Evolutionary conservation across 1,140 invertebrate species (phyloP).

Genomic region (Mamestra configurata): DNA sequence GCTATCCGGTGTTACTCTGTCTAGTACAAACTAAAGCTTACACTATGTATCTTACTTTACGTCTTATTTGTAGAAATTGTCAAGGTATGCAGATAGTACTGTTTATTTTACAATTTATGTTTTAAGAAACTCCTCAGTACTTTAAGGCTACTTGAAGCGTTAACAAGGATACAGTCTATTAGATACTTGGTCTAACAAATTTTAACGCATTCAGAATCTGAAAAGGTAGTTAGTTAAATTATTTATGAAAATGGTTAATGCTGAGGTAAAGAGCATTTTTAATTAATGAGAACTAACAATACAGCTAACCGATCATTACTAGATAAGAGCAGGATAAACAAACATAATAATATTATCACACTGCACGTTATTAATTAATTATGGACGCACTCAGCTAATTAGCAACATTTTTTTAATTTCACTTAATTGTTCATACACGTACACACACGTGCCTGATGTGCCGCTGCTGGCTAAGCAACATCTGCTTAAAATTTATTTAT

Average conservation of each 20-base stretch:
- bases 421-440: not conserved
- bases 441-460: not conserved
- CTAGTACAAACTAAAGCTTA: conserved; percentile 10
- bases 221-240: not conserved
- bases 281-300: not conserved
- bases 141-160: not conserved
- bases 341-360: not conserved
- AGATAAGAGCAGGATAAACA: not conserved
- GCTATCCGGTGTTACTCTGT: conserved; percentile 44
- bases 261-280: not conserved
- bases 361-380: not conserved
- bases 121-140: conserved; percentile 2
- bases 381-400: not conserved
- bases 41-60: not conserved
- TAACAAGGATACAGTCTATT: not conserved
- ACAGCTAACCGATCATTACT: not conserved
- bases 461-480: not conserved
- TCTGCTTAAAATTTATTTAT: conserved; percentile 32
- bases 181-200: not conserved
- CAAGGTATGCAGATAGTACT: conserved; percentile 6
- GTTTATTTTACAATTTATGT: not conserved
- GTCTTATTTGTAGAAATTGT: conserved; percentile 28
- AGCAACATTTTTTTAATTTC: conserved; percentile 1
- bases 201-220: not conserved
- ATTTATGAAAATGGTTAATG: not conserved